Conservation (phyloP, 1,140 invertebrate species). For the Nasonia vitripennis region DNA sequence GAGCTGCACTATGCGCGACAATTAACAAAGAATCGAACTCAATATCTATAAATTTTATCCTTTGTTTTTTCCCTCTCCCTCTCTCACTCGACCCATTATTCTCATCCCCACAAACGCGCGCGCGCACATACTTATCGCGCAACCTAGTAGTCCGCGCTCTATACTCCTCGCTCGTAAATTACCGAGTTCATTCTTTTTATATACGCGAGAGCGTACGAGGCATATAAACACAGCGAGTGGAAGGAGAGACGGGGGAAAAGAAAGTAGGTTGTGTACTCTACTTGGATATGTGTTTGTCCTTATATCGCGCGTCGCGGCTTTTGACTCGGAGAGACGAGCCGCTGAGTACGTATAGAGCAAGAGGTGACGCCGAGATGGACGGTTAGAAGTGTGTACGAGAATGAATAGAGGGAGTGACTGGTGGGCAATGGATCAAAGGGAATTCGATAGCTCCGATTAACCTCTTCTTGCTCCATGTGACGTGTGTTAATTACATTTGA, state of each 20-base stretch:
- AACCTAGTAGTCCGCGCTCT: background rate
- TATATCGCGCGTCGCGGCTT: conserved; percentile 20
- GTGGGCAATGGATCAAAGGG: background rate
- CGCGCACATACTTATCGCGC: background rate
- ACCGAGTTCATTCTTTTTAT: conserved; percentile 41
- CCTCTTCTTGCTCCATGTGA: background rate
- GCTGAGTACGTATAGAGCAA: background rate
- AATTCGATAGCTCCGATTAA: background rate
- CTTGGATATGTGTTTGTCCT: conserved; percentile 40
- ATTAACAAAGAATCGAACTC: conserved; percentile 42
- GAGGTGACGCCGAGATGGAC: background rate
- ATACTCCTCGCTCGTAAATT: conserved; percentile 28
- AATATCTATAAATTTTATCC: conserved; percentile 27
- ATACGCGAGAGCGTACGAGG: background rate
- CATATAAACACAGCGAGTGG: conserved; percentile 27
- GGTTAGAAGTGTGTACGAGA: no score
- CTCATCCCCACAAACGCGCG: background rate
- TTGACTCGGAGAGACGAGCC: background rate
- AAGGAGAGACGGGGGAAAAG: background rate
- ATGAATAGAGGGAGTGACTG: background rate
- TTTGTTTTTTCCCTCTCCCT: conserved; percentile 23
- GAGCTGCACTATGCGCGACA: background rate
- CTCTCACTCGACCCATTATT: conserved; percentile 17
- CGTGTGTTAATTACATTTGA: no score
- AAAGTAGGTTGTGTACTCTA: conserved; percentile 43